Base-by-base conservation (phyloP, 2,888 invertebrate genomes). In the Sarcophaga variegata region DNA sequence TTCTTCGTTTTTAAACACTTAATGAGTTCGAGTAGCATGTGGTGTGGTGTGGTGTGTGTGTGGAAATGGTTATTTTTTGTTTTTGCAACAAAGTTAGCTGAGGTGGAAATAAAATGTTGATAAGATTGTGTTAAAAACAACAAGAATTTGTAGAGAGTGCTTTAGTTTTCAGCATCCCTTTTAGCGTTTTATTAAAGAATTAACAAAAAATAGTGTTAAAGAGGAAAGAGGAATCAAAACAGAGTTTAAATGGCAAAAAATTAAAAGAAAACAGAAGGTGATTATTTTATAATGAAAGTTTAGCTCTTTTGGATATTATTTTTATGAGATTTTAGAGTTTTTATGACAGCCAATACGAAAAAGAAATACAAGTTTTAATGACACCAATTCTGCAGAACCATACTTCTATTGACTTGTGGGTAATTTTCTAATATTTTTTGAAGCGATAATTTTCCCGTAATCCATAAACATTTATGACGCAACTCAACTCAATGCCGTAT, bases 1-100 rank as follows among this genome's bases (percentile, higher is more conserved):
- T 74, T 63, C 2, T 76, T 82, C 77, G 71, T 77, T 77, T 83
- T 83, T 85, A 78, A 85, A 71, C 77, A 85, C 85, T 85, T 85
- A 81, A 85, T 85, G 81, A 85, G 72, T 81, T 66, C 17, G 45
- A 83, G 77, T 37, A 37, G 77, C 77, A 83, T 66, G 70, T 59
- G 14, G n/a, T 11, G 60, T 25, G 22, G 49, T 45, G 12, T 8
- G 8, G 25, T 14, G 37, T 22, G 22, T 22, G 27, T 37, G 37
- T 37, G 12, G 54, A 17, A 54, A 54, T 54, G 54, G 17, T 4
- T 54, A 17, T 54, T 54, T 54, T 37, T 2, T 37, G 37, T 37
- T 8, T 54, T 4, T 54, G 54, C 54, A 60, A 47, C 12, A 60
- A 45, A 74, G 54, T 71, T 37, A 47, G 11, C 20, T n/a, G 25